Evolutionary conservation across 2,113 vertebrate species (phyloP).

Genomic region (Rhea pennata): DNA sequence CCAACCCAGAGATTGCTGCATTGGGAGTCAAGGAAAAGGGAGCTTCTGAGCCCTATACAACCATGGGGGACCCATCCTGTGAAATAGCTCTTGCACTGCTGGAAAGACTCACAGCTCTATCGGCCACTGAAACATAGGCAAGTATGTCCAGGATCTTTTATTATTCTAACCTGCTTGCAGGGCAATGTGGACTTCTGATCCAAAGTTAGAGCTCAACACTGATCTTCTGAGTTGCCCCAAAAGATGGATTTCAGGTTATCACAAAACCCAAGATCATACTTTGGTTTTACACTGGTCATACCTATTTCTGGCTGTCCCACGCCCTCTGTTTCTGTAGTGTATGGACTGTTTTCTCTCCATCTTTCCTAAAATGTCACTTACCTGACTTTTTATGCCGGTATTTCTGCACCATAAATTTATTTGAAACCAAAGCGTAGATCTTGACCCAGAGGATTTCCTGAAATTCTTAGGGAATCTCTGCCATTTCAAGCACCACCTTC

Average conservation of each 20-base stretch:
- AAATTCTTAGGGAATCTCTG: not conserved
- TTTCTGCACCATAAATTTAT: not conserved
- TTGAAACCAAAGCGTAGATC: not conserved
- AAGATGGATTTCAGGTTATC: not conserved
- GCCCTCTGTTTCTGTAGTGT: not conserved
- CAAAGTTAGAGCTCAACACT: not conserved
- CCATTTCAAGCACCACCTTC: not conserved
- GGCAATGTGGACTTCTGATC: not conserved
- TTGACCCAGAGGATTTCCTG: not conserved
- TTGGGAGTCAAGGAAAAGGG: not conserved
- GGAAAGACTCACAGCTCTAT: not conserved
- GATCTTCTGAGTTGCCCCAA: not conserved
- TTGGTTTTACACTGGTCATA: not conserved
- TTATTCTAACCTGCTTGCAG: not conserved
- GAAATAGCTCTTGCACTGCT: not conserved
- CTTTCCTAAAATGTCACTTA: not conserved
- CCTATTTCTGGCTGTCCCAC: not conserved
- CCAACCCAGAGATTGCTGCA: not conserved
- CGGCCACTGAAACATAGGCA: not conserved
- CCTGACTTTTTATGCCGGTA: no score
- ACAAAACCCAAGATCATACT: not conserved
- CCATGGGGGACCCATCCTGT: not conserved
- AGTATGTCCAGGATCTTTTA: no score
- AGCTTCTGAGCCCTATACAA: not conserved
- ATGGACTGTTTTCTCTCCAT: no score